Evolutionary conservation across 2,797 vertebrate genomes (phyloP).

Genomic region (Triplophysa yarkandensis): DNA sequence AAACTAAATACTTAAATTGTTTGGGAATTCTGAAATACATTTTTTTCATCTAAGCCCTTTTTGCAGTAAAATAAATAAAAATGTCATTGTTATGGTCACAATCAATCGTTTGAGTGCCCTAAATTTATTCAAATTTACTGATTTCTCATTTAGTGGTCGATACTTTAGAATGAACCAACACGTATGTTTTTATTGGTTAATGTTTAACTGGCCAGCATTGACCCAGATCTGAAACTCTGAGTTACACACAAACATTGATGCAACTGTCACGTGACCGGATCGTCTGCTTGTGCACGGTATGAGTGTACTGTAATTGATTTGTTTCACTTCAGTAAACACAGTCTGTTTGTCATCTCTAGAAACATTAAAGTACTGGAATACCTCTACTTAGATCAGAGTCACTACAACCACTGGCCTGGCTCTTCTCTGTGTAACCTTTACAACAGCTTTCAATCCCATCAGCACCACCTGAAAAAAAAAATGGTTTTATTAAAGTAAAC

Average conservation of each 20-base stretch:
- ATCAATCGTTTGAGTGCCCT: too few relatives aligned
- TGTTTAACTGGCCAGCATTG: constrained; percentile 39
- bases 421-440: constrained; percentile 10
- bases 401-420: neutral
- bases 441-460: constrained; percentile 2
- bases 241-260: constrained; percentile 59
- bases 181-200: constrained; percentile 25
- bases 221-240: constrained; percentile 42
- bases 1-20: too few relatives aligned
- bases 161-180: neutral
- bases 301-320: constrained; percentile 32
- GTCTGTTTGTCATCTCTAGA: constrained; percentile 29
- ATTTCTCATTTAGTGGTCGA: neutral
- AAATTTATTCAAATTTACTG: neutral
- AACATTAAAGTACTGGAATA: constrained; percentile 40
- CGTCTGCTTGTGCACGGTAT: constrained; percentile 42
- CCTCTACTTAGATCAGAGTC: constrained; percentile 11
- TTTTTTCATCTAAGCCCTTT: too few relatives aligned
- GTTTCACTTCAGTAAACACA: constrained; percentile 46
- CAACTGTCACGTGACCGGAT: constrained; percentile 60
- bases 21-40: too few relatives aligned
- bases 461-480: neutral
- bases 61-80: too few relatives aligned
- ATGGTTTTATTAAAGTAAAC: too few relatives aligned
- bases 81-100: too few relatives aligned